Percentiles rank a stretch among this genome's conserved stretches.
phyloP scores from a whole-genome alignment of 1,140 invertebrate species.

The Drosophila ficusphila region DNA sequence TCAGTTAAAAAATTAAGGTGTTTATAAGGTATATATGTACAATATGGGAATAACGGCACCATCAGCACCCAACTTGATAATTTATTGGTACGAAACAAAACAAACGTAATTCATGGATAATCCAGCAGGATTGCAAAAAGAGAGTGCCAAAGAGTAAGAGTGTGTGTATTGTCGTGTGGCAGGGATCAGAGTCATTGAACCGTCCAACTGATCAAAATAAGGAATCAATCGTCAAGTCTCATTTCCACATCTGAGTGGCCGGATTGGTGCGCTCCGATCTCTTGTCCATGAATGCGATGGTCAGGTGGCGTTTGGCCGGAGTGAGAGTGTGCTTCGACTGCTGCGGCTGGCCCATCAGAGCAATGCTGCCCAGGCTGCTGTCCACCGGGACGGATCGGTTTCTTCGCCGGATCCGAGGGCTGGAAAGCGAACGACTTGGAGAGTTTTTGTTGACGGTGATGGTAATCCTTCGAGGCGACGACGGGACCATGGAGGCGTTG shows the following conservation, averaged over 20 bases:
- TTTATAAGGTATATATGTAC: background rate
- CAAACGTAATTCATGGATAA: background rate
- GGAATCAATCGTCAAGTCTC: background rate
- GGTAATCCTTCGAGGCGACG: too few relatives aligned
- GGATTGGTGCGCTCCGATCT: background rate
- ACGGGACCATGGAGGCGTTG: background rate
- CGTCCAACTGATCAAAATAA: background rate
- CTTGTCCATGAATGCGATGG: conserved; percentile 51
- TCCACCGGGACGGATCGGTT: background rate
- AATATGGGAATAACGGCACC: background rate
- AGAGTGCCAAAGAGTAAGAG: background rate
- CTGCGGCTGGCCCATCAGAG: background rate
- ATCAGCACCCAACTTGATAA: conserved; percentile 11
- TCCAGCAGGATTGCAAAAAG: background rate
- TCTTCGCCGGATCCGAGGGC: background rate
- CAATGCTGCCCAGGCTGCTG: conserved; percentile 66
- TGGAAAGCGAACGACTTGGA: background rate
- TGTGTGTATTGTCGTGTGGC: too few relatives aligned
- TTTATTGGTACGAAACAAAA: conserved; percentile 18
- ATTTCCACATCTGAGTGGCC: background rate
- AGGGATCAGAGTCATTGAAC: too few relatives aligned
- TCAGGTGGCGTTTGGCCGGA: conserved; percentile 56
- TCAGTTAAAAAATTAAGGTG: background rate
- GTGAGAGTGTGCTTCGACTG: conserved; percentile 17
- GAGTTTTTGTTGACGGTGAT: too few relatives aligned